Evolutionary conservation across 2,797 vertebrate species (phyloP).

Genomic region (Melanotaenia pygmaea): DNA sequence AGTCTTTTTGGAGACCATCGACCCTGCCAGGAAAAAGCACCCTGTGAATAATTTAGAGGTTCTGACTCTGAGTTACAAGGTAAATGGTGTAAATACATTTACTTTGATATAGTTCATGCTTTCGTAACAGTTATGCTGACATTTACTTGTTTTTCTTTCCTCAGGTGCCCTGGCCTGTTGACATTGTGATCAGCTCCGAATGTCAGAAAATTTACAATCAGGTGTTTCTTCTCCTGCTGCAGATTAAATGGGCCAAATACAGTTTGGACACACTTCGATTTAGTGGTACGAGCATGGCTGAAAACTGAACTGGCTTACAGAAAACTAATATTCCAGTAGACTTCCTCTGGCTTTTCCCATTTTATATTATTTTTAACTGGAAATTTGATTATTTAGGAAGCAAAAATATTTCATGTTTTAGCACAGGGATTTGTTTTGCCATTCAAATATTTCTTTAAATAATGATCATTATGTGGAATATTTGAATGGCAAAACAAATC

Average conservation of each 20-base stretch:
- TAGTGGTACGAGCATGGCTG: conserved; percentile 83
- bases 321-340: background rate
- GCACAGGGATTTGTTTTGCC: too few relatives aligned
- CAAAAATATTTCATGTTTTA: background rate
- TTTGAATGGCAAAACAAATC: background rate
- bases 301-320: background rate
- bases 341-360: background rate
- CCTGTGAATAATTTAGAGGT: conserved; percentile 96
- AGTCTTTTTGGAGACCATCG: conserved; percentile 90
- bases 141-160: conserved; percentile 3
- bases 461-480: background rate
- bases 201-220: conserved; percentile 99
- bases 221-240: conserved; percentile 94
- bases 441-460: too few relatives aligned
- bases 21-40: conserved; percentile 92
- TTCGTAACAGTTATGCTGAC: background rate
- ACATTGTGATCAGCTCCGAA: conserved; percentile 98
- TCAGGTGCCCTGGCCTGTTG: conserved; percentile 99
- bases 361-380: background rate
- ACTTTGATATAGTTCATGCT: background rate
- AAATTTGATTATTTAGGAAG: background rate
- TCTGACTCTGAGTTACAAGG: conserved; percentile 95
- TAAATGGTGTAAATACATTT: conserved; percentile 42
- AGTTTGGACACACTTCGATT: conserved; percentile 95
- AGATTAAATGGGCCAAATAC: conserved; percentile 99